These are phyloP conservation scores for Troides oblongomaculatus DNA, from an alignment of 2,888 invertebrate species.

Conservation along the genomic window DNA sequence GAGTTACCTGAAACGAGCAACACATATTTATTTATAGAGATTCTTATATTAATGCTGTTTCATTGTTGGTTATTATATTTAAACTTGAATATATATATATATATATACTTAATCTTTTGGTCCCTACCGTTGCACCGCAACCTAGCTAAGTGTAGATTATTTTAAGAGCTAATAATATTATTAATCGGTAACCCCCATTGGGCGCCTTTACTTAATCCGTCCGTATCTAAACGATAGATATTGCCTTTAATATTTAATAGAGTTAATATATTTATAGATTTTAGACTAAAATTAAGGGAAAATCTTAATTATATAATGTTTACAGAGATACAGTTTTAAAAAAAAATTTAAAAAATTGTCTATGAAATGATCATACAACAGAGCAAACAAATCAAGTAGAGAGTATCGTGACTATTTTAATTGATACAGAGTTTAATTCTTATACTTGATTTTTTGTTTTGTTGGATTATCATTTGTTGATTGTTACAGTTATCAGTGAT, in stretches of 20 bases:
- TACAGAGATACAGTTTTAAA: slow-evolving; percentile 69
- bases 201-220: slow-evolving; percentile 80
- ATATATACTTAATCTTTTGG: slow-evolving; percentile 54
- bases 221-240: slow-evolving; percentile 77
- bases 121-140: slow-evolving; percentile 63
- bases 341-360: slow-evolving; percentile 49
- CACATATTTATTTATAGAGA: slow-evolving; percentile 73
- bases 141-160: slow-evolving; percentile 54
- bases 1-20: slow-evolving; percentile 76
- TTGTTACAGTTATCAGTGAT: slow-evolving; percentile 56
- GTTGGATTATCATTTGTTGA: slow-evolving; percentile 49
- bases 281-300: slow-evolving; percentile 66
- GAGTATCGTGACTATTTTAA: slow-evolving; percentile 22
- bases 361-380: slow-evolving; percentile 40
- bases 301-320: slow-evolving; percentile 68
- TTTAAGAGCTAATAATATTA: slow-evolving; percentile 72
- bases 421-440: slow-evolving; percentile 9
- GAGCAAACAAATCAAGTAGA: slow-evolving; percentile 41
- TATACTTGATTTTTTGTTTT: slow-evolving; percentile 44
- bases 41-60: slow-evolving; percentile 66
- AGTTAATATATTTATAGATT: slow-evolving; percentile 79
- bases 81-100: slow-evolving; percentile 53
- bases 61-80: slow-evolving; percentile 67
- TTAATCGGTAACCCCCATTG: slow-evolving; percentile 76
- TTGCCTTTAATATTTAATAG: slow-evolving; percentile 81